phyloP scores from a whole-genome alignment of 2,888 invertebrate genomes.

The Mesorhabditis sp. region DNA sequence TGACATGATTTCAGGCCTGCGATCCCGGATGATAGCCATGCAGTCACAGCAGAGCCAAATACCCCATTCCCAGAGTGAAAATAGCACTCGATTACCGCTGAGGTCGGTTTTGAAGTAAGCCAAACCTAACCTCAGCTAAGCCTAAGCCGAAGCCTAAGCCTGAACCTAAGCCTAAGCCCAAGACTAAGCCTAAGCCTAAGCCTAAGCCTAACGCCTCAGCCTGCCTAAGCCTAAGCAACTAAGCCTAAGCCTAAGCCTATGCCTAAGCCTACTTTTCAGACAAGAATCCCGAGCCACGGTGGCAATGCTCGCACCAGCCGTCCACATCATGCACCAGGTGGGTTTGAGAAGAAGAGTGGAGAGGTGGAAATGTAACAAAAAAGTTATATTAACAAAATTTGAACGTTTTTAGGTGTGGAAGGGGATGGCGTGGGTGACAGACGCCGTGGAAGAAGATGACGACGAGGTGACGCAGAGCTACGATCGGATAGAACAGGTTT shows the following conservation, averaged over 20 bases:
- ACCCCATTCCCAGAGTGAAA: slow-evolving; percentile 12
- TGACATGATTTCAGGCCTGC: slow-evolving; percentile 14
- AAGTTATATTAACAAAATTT: neutral
- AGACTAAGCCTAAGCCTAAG: neutral
- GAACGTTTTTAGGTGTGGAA: slow-evolving; percentile 43
- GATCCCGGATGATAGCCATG: slow-evolving; percentile 38
- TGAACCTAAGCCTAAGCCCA: too few relatives aligned
- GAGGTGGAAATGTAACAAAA: neutral
- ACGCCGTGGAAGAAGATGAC: slow-evolving; percentile 56
- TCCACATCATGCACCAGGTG: slow-evolving; percentile 56
- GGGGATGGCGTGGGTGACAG: slow-evolving; percentile 58
- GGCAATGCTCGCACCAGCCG: slow-evolving; percentile 55
- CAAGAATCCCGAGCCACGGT: slow-evolving; percentile 54
- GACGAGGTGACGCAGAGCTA: slow-evolving; percentile 39
- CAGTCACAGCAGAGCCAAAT: slow-evolving; percentile 19
- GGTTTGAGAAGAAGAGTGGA: neutral
- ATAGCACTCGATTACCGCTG: slow-evolving; percentile 12
- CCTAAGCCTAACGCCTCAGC: neutral
- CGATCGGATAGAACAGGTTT: slow-evolving; percentile 42
- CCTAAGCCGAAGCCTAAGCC: slow-evolving; percentile 2
- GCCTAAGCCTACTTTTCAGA: slow-evolving; percentile 18
- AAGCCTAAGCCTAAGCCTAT: neutral
- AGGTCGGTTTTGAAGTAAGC: slow-evolving; percentile 10
- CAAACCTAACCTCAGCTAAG: slow-evolving; percentile 27
- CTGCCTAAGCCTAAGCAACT: too few relatives aligned